Conservation (phyloP, 2,113 vertebrate species). For the Ancistrus triradiatus region DNA sequence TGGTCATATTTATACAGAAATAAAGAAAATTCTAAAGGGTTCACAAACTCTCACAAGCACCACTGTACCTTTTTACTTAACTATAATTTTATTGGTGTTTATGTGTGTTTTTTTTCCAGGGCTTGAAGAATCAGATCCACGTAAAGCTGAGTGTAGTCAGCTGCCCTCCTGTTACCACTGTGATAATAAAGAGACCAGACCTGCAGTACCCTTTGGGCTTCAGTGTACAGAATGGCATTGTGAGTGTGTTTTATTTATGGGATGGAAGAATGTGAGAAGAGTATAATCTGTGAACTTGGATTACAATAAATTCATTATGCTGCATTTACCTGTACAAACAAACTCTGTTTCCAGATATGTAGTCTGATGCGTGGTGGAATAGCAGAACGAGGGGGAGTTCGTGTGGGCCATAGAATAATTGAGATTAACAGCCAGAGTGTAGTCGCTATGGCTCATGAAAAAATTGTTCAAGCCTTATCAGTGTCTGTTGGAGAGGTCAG, state of each 20-base stretch:
- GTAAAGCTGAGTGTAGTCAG: slow-evolving; percentile 95
- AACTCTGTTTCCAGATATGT: slow-evolving; percentile 79
- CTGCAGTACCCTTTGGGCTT: slow-evolving; percentile 97
- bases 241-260: slow-evolving; percentile 66
- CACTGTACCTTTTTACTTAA: too few species aligned
- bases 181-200: slow-evolving; percentile 94
- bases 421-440: slow-evolving; percentile 98
- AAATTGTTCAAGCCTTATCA: slow-evolving; percentile 95
- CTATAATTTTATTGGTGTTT: neutral
- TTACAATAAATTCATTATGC: neutral
- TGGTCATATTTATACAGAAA: too few species aligned
- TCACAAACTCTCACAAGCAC: too few species aligned
- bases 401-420: slow-evolving; percentile 95
- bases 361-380: slow-evolving; percentile 97
- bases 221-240: slow-evolving; percentile 97
- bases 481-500: slow-evolving; percentile 96
- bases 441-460: slow-evolving; percentile 95
- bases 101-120: slow-evolving; percentile 62
- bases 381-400: slow-evolving; percentile 90
- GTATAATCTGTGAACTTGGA: neutral
- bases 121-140: slow-evolving; percentile 88
- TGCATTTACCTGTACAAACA: neutral
- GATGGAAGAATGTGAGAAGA: neutral
- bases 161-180: slow-evolving; percentile 93
- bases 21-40: too few species aligned